Base-by-base conservation (phyloP, 2,113 vertebrate species). In the Psilopogon haemacephalus region DNA sequence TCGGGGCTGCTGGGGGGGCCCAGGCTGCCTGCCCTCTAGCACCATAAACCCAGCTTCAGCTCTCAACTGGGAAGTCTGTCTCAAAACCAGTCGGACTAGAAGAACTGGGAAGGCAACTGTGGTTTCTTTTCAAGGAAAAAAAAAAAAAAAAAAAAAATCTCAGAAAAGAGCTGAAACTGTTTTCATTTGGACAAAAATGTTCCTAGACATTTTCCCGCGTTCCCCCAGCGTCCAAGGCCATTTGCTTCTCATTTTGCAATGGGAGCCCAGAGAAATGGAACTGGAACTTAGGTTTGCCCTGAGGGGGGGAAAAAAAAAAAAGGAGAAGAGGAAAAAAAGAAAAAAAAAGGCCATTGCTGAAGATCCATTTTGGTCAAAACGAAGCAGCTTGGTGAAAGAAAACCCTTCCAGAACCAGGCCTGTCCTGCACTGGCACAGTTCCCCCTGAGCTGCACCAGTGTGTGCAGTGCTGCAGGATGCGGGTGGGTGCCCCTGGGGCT, bases 211-310 rank as follows among this genome's bases (percentile, higher is more conserved):
- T 96, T 91, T 95, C 92, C 82, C 89, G 85, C 63, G 3, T 95
- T 94, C 89, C 65, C 89, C 94, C 84, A 89, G 67, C 8, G 5
- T 37, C 77, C 48, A 35, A 69, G 71, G 89, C 87, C 94, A 95
- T 96, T 96, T 95, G 94, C 91, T 95, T 96, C 89, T 96, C 78
- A 96, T 96, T 95, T 96, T 92, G 94, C 93, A 89, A 76, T 94
- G 89, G 94, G 92, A 95, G 95, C 78, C 70, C 82, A 56, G 84
- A 85, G 84, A 95, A 95, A 95, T 72, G 70, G 79, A 78, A 94
- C 92, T 95, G 89, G 69, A 91, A 92, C 94, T 35, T 17, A 84
- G 84, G 93, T 75, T 95, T 95, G 86, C 81, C 81, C 67, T 46
- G 46, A 88, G 37, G 76, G 82, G 23, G 30, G 18, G 68, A 33